Evolutionary conservation across 2,888 invertebrate genomes (phyloP), one percentile per base, ranked within the genome.

Genomic region (Leptopilina drosophilae): DNA sequence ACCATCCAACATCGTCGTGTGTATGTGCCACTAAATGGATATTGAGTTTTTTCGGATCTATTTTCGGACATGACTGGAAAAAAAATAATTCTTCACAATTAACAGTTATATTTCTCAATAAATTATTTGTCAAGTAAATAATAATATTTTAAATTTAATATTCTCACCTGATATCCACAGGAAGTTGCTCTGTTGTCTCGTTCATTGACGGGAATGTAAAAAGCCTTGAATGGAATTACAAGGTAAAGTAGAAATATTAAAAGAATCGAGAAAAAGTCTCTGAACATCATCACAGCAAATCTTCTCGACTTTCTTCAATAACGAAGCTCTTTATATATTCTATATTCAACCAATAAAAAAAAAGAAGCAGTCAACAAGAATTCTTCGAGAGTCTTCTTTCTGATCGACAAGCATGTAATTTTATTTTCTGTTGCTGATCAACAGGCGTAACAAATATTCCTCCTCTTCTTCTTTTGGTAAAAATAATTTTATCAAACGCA

Each of bases 1-100:
- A 91, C 98, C 98, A 98, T 56, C 98, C 98, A 1, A 98, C 97
- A 89, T 98, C 98, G 88, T 98, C 97, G 88, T 98, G 98, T 0
- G 97, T 96, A 89, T 98, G 98, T 0, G 98, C 94, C 0, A 96
- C 90, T 56, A 95, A 84, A 87, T 95, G 95, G n/a, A 95, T 93
- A 87, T 95, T 95, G 46, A 95, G 87, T 91, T 93, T 93, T 2
- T 91, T 91, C 3, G 91, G 87, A 84, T 92, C 91, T 0, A 87
- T 84, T 78, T 84, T 85, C 2, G 92, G 92, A 84, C 93, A 94
- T 11, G 91, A 87, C 92, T 92, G 82, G 26, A 89, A 90, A 67
- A 49, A 49, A 11, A 40, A 7, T 20, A 46, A 67, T 46, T 46
- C 5, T 4, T 33, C 33, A 33, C 33, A 33, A 33, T 33, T 33